phyloP scores from a whole-genome alignment of 1,140 invertebrate species.

The Centruroides sculpturatus region DNA sequence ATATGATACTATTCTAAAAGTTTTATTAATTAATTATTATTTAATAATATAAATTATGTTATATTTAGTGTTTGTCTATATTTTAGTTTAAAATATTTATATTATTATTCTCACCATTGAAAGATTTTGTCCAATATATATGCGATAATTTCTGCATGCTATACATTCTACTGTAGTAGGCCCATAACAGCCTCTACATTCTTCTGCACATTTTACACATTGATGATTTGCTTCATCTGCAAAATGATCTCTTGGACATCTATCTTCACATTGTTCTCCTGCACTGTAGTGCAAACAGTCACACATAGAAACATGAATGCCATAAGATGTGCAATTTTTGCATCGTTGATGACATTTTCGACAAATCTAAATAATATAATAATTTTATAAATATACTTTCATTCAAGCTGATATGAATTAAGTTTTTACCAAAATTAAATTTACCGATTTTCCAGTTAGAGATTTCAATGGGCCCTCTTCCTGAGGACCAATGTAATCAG shows the following conservation, averaged over 20 bases:
- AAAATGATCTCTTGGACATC: constrained; percentile 71
- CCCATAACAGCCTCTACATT: constrained; percentile 73
- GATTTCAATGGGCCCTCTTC: constrained; percentile 50
- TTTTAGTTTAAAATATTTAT: too few relatives aligned
- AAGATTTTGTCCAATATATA: not conserved
- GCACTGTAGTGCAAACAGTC: constrained; percentile 69
- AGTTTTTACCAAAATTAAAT: not conserved
- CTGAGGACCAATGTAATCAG: constrained; percentile 58
- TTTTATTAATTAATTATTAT: too few relatives aligned
- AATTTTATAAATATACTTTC: not conserved
- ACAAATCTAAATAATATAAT: constrained; percentile 39
- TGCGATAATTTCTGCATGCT: constrained; percentile 67
- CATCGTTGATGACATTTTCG: constrained; percentile 80
- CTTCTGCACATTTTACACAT: constrained; percentile 60
- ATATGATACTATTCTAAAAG: too few relatives aligned
- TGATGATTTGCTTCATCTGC: constrained; percentile 52
- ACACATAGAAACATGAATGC: constrained; percentile 55
- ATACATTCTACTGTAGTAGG: constrained; percentile 59
- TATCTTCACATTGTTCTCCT: constrained; percentile 78
- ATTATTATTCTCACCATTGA: too few relatives aligned
- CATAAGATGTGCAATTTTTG: constrained; percentile 71
- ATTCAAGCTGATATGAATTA: too few relatives aligned
- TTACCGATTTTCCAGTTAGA: constrained; percentile 52
- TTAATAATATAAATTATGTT: too few relatives aligned
- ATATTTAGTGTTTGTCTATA: too few relatives aligned